Base-by-base conservation (phyloP, 1,140 invertebrate species). In the Tetramorium alpestre region DNA sequence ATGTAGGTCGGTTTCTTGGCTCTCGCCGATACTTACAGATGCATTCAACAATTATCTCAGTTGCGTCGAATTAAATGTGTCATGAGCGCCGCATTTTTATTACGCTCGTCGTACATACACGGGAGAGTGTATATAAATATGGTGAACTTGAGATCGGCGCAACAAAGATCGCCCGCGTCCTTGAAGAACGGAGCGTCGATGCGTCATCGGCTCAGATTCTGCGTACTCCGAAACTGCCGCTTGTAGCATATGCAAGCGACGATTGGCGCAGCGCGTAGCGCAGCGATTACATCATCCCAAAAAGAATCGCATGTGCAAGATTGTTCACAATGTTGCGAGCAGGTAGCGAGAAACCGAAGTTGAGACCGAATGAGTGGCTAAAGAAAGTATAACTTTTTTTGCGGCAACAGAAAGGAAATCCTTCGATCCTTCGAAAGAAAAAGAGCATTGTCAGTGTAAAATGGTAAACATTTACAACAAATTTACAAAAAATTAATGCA, bases 81-180 rank as follows among this genome's bases (percentile, higher is more conserved):
- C 11, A 38, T 18, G 56, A 44, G 16, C 16, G 38, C 47, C n/a
- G 18, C n/a, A 18, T 56, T 81, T 81, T 81, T 81, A 64, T 38
- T 51, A 4, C n/a, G 28, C 3, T 80, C 7, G 8, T 33, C 41
- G 58, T 13, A 18, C 25, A 47, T 11, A 49, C 76, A 3, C 44
- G 18, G 18, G 67, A 60, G 51, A 60, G 51, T 44, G 80, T 62
- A 73, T 62, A 73, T 60, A 82, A 81, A 75, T 84, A 84, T 82
- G n/a, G 41, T 82, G 67, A 82, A 82, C 67, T 82, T 82, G 49
- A 33, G 33, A 82, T 81, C 78, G 38, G 22, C 18, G 67, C 51
- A 47, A 44, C 25, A 11, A 73, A 60, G 41, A 73, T 58, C 10
- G 33, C 25, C 16, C 25, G 11, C n/a, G 54, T 47, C 80, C 80